Evolutionary conservation across 2,797 vertebrate genomes (phyloP).

Genomic region (Halcyon smyrnensis): DNA sequence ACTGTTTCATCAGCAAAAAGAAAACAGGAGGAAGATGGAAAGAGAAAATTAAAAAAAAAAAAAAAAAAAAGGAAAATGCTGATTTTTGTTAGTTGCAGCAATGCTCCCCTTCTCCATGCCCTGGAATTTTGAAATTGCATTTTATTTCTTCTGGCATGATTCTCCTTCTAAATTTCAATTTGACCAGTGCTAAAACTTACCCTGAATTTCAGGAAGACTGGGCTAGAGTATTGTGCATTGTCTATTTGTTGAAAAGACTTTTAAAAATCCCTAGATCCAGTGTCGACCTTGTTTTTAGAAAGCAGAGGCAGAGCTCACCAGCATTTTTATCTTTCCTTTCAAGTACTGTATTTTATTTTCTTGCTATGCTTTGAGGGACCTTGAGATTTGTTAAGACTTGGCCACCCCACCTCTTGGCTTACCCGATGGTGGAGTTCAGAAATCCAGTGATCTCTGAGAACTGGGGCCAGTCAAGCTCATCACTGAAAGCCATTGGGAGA

Average conservation of each 20-base stretch:
- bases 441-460: constrained; percentile 80
- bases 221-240: background rate
- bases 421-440: constrained; percentile 76
- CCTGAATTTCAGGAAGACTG: background rate
- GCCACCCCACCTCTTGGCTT: background rate
- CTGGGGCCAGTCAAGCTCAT: constrained; percentile 83
- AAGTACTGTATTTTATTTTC: background rate
- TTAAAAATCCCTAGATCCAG: background rate
- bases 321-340: background rate
- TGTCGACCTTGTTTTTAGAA: background rate
- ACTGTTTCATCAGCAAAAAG: background rate
- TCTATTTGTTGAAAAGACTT: background rate
- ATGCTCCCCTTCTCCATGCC: background rate
- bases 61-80: background rate
- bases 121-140: background rate
- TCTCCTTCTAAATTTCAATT: background rate
- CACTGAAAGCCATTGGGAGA: constrained; percentile 68
- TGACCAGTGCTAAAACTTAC: background rate
- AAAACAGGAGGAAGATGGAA: background rate
- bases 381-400: background rate
- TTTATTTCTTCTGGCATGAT: background rate
- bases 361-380: background rate
- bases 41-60: background rate
- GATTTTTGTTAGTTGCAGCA: background rate
- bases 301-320: background rate